These are phyloP conservation scores for Hofmannophila pseudospretella DNA, from an alignment of 2,888 invertebrate genomes.

Conservation along the genomic window DNA sequence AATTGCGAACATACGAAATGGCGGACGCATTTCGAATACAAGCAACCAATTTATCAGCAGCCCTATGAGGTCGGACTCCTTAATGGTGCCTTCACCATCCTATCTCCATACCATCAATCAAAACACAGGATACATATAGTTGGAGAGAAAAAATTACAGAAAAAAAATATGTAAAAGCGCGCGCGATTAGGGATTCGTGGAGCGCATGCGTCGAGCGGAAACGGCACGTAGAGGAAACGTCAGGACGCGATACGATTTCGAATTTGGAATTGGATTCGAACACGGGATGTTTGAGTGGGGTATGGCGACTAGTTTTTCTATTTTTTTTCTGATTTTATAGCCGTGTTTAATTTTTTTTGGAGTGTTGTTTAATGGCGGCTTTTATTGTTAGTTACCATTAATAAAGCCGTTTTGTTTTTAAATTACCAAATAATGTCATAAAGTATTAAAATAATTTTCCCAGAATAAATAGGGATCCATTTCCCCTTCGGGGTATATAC, in stretches of 20 bases:
- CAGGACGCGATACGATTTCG: constrained; percentile 76
- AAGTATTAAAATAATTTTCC: no score
- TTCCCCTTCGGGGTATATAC: no score
- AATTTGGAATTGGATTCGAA: constrained; percentile 58
- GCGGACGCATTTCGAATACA: constrained; percentile 48
- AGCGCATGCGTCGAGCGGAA: constrained; percentile 63
- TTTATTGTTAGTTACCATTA: no score
- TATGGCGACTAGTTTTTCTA: constrained; percentile 52
- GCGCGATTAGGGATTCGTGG: constrained; percentile 66
- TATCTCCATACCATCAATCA: constrained; percentile 68
- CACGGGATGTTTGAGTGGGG: constrained; percentile 57
- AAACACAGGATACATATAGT: constrained; percentile 67
- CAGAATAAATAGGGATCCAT: no score
- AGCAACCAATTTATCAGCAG: constrained; percentile 52
- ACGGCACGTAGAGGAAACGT: constrained; percentile 73
- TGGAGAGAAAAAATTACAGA: constrained; percentile 30
- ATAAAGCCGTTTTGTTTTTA: no score
- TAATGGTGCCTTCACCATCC: constrained; percentile 50
- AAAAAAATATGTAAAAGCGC: constrained; percentile 46
- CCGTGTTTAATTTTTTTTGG: neutral
- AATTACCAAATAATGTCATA: no score
- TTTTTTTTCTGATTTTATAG: constrained; percentile 26
- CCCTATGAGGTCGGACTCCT: constrained; percentile 46
- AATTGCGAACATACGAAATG: constrained; percentile 43
- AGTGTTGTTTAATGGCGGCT: no score